Evolutionary conservation across 2,888 invertebrate genomes (phyloP).

Genomic region (Junonia oenone): DNA sequence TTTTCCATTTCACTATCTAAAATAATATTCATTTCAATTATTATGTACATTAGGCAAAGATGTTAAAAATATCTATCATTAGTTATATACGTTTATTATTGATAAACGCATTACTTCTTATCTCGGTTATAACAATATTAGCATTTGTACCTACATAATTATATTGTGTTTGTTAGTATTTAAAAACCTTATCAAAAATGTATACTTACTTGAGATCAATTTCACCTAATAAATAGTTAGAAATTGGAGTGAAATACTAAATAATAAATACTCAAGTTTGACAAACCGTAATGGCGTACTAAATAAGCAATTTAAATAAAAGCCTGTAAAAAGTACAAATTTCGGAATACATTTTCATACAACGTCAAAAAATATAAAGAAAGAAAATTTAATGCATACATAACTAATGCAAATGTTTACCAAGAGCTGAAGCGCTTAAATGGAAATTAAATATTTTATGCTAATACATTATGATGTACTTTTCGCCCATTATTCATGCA

Average conservation of each 20-base stretch:
- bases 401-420: not conserved
- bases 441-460: not conserved
- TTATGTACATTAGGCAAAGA: too few relatives aligned
- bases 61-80: not conserved
- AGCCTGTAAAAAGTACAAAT: not conserved
- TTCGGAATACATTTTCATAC: not conserved
- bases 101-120: not conserved
- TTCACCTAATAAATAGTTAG: too few relatives aligned
- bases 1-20: too few relatives aligned
- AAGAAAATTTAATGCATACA: not conserved
- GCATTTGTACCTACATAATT: not conserved
- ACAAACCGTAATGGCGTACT: too few relatives aligned
- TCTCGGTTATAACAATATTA: not conserved
- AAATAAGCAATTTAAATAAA: too few relatives aligned
- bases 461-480: not conserved
- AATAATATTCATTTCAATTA: too few relatives aligned
- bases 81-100: not conserved
- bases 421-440: not conserved
- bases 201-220: too few relatives aligned
- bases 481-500: not conserved
- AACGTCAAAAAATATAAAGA: not conserved
- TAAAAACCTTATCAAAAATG: too few relatives aligned
- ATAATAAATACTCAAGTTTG: too few relatives aligned
- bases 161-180: too few relatives aligned
- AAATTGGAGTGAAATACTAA: too few relatives aligned